Evolutionary conservation across 1,140 invertebrate genomes (phyloP).

Genomic region (Cotesia vestalis): DNA sequence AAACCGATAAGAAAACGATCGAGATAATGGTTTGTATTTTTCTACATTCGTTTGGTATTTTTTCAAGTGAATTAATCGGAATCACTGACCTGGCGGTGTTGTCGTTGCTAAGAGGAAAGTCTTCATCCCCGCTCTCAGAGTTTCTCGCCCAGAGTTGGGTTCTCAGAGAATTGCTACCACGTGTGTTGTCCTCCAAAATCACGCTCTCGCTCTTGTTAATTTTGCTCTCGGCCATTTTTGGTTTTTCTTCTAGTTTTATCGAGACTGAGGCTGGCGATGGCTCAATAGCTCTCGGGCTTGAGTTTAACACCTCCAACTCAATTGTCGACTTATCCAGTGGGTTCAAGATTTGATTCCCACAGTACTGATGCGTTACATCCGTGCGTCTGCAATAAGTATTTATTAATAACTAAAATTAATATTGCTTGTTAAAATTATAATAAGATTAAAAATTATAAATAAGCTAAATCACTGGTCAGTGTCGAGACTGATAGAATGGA

Average conservation of each 20-base stretch:
- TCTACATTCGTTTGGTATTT: background rate
- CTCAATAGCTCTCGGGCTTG: background rate
- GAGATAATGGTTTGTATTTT: background rate
- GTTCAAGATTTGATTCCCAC: constrained; percentile 7
- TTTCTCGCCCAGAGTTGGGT: constrained; percentile 24
- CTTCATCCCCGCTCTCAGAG: constrained; percentile 28
- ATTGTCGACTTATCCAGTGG: background rate
- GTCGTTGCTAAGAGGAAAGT: background rate
- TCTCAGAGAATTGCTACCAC: constrained; percentile 32
- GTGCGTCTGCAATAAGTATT: background rate
- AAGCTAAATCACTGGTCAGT: background rate
- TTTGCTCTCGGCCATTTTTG: constrained; percentile 8
- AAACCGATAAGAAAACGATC: background rate
- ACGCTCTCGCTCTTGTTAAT: background rate
- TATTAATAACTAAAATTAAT: background rate
- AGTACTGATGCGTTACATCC: constrained; percentile 8
- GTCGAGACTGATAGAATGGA: too few species aligned
- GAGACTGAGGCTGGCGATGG: background rate
- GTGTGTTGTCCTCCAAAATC: constrained; percentile 7
- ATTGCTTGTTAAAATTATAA: background rate
- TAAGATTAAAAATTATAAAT: background rate
- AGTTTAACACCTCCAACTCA: constrained; percentile 7
- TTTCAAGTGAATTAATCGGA: background rate
- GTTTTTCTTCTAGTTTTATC: background rate
- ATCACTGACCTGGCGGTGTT: background rate